phyloP scores from a whole-genome alignment of 2,888 invertebrate species.

The Nomada hirtipes region DNA sequence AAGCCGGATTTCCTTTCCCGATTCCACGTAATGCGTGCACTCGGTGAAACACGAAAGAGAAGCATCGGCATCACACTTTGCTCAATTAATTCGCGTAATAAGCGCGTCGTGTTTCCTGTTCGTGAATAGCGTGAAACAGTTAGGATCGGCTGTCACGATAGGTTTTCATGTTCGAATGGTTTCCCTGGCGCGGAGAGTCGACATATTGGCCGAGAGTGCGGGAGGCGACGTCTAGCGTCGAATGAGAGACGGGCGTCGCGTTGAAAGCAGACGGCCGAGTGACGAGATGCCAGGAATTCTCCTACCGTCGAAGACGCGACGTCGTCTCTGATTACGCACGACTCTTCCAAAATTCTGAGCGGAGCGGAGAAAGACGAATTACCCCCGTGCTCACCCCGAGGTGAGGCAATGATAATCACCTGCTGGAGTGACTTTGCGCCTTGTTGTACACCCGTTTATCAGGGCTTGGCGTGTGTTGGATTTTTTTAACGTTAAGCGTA shows the following conservation, averaged over 20 bases:
- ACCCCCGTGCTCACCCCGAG: slow-evolving; percentile 29
- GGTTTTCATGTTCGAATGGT: slow-evolving; percentile 74
- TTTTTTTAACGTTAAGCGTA: too few species aligned
- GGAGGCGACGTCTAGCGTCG: slow-evolving; percentile 73
- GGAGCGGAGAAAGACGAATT: slow-evolving; percentile 55
- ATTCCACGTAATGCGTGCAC: not conserved
- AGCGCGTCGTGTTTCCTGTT: slow-evolving; percentile 43
- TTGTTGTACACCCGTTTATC: too few species aligned
- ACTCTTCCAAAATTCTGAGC: slow-evolving; percentile 72
- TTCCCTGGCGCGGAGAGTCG: slow-evolving; percentile 62
- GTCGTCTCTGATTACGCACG: slow-evolving; percentile 79
- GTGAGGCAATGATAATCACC: slow-evolving; percentile 46
- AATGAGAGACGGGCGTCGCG: slow-evolving; percentile 80
- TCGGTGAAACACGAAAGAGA: not conserved
- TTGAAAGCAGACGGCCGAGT: slow-evolving; percentile 80
- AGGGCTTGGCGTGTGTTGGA: too few species aligned
- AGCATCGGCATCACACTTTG: slow-evolving; percentile 9
- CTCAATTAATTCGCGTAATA: slow-evolving; percentile 56
- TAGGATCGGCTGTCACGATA: slow-evolving; percentile 72
- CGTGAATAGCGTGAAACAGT: slow-evolving; percentile 64
- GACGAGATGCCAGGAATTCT: slow-evolving; percentile 79
- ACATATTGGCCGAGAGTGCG: slow-evolving; percentile 69
- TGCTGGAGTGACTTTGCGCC: not conserved
- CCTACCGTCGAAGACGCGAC: slow-evolving; percentile 71
- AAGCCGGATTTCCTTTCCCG: too few species aligned